Evolutionary conservation across 2,888 invertebrate species (phyloP).

Genomic region (Notodonta ziczac): DNA sequence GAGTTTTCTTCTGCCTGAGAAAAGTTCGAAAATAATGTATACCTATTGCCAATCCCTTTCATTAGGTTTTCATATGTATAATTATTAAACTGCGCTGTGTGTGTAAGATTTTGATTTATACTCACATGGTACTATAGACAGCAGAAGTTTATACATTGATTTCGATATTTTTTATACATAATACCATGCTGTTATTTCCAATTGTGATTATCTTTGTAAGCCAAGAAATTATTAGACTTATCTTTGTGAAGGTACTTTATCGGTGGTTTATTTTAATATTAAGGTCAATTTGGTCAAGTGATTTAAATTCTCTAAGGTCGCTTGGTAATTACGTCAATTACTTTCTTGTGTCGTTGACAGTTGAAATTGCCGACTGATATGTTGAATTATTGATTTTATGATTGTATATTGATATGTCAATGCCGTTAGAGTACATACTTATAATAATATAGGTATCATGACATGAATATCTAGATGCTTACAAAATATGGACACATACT

Average conservation of each 20-base stretch:
- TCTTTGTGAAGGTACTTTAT: not conserved
- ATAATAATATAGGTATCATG: constrained; percentile 4
- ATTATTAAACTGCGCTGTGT: too few relatives aligned
- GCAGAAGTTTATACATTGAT: too few relatives aligned
- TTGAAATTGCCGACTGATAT: constrained; percentile 16
- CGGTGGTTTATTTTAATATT: constrained; percentile 14
- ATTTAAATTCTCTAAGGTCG: constrained; percentile 36
- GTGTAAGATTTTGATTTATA: too few relatives aligned
- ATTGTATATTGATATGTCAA: constrained; percentile 22
- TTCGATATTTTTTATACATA: too few relatives aligned
- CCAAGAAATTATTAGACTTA: not conserved
- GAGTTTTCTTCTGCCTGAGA: too few relatives aligned
- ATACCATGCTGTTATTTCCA: too few relatives aligned
- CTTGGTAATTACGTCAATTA: constrained; percentile 40
- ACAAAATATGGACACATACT: too few relatives aligned
- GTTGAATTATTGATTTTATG: constrained; percentile 35
- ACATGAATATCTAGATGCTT: not conserved
- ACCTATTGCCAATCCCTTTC: too few relatives aligned
- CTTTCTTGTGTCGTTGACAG: constrained; percentile 39
- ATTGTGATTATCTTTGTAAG: too few relatives aligned
- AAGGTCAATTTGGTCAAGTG: constrained; percentile 40
- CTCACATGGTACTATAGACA: too few relatives aligned
- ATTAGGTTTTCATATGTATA: too few relatives aligned
- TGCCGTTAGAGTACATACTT: constrained; percentile 13
- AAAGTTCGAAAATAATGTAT: too few relatives aligned